These are phyloP conservation scores for Hormaphis cornu DNA, from an alignment of 1,140 invertebrate genomes.

Conservation along the genomic window DNA sequence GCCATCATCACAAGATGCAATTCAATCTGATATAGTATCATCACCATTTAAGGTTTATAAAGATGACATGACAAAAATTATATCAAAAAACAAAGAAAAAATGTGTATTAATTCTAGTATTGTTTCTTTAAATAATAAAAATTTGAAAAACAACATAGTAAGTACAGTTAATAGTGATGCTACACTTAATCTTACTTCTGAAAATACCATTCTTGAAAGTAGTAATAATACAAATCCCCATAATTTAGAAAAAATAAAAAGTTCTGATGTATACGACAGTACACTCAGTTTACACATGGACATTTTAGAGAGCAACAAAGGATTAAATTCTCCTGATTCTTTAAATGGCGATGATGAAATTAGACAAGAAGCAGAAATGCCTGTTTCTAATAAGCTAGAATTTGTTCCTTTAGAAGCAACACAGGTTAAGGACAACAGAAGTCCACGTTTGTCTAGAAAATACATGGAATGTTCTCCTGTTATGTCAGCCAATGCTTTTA, in stretches of 20 bases:
- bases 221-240: background rate
- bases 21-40: background rate
- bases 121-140: background rate
- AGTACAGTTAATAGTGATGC: background rate
- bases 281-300: conserved; percentile 19
- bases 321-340: conserved; percentile 13
- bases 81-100: background rate
- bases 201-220: background rate
- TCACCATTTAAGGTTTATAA: background rate
- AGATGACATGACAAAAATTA: background rate
- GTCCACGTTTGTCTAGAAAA: conserved; percentile 20
- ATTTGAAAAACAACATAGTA: background rate
- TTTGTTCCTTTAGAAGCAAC: conserved; percentile 17
- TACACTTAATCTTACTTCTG: background rate
- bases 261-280: conserved; percentile 2
- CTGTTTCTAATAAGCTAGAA: conserved; percentile 23
- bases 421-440: conserved; percentile 12
- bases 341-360: conserved; percentile 9
- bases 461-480: conserved; percentile 28
- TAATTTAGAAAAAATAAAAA: background rate
- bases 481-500: conserved; percentile 15
- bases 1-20: background rate
- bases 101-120: background rate
- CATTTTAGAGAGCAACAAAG: background rate
- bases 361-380: background rate